Evolutionary conservation across 2,888 invertebrate genomes (phyloP).

Genomic region (Patella depressa): DNA sequence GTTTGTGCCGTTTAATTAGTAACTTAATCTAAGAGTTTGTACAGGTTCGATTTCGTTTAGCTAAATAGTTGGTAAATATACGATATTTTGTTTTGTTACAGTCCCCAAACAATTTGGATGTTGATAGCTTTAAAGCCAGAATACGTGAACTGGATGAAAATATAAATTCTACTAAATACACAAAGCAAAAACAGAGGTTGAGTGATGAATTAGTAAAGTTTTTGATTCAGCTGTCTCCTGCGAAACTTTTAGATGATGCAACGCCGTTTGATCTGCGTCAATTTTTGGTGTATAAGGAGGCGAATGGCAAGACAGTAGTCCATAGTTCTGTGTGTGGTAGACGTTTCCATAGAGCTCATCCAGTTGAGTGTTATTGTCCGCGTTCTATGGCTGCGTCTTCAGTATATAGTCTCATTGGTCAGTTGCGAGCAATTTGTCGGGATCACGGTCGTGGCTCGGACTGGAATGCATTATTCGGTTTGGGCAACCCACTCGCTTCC

Average conservation of each 20-base stretch:
- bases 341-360: neutral
- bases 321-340: neutral
- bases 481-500: neutral
- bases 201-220: neutral
- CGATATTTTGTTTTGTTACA: too few species aligned
- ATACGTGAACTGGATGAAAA: neutral
- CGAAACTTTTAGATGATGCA: neutral
- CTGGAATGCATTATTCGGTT: neutral
- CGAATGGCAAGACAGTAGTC: neutral
- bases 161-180: neutral
- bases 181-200: neutral
- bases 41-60: too few species aligned
- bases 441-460: neutral
- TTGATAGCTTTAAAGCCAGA: neutral
- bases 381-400: neutral
- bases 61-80: too few species aligned
- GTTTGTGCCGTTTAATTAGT: too few species aligned
- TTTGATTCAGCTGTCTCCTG: neutral
- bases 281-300: neutral
- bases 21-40: too few species aligned
- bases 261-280: neutral
- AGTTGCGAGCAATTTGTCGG: neutral
- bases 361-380: neutral
- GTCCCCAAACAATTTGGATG: neutral
- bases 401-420: neutral